phyloP scores from a whole-genome alignment of 2,888 invertebrate genomes.

The Idaea straminata region DNA sequence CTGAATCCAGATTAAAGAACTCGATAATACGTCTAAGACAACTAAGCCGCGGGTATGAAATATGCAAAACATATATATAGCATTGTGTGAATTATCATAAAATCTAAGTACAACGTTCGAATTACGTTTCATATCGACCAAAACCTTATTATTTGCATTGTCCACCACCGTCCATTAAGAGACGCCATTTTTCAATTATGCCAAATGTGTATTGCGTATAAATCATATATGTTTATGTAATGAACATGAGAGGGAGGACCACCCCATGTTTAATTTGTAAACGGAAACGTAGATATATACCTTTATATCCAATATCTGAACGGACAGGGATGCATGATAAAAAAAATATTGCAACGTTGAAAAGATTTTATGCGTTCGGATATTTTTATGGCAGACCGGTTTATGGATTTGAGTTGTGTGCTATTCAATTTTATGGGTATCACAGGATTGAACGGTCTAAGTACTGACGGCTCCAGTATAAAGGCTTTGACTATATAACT shows the following conservation, averaged over 20 bases:
- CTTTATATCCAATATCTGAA: conserved; percentile 50
- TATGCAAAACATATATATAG: too few species aligned
- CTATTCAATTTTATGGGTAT: conserved; percentile 38
- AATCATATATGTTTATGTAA: conserved; percentile 59
- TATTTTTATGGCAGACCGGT: conserved; percentile 50
- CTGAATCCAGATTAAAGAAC: too few species aligned
- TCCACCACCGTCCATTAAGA: conserved; percentile 55
- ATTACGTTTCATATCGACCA: conserved; percentile 23
- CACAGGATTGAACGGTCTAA: conserved; percentile 27
- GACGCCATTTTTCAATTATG: conserved; percentile 79
- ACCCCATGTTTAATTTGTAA: conserved; percentile 73
- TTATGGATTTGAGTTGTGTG: conserved; percentile 44
- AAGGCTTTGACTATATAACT: neutral
- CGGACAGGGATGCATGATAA: conserved; percentile 46
- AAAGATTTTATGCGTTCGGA: conserved; percentile 47
- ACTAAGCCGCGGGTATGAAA: too few species aligned
- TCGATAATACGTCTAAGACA: too few species aligned
- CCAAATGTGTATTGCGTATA: conserved; percentile 74
- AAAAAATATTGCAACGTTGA: conserved; percentile 39
- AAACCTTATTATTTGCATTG: conserved; percentile 66
- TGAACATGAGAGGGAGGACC: conserved; percentile 30
- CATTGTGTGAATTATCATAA: too few species aligned
- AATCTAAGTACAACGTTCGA: neutral
- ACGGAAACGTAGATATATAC: conserved; percentile 61
- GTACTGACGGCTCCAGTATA: neutral